Evolutionary conservation across 1,140 invertebrate genomes (phyloP), one percentile per base, ranked within the genome.

Genomic region (Akabosia matsudoensis): DNA sequence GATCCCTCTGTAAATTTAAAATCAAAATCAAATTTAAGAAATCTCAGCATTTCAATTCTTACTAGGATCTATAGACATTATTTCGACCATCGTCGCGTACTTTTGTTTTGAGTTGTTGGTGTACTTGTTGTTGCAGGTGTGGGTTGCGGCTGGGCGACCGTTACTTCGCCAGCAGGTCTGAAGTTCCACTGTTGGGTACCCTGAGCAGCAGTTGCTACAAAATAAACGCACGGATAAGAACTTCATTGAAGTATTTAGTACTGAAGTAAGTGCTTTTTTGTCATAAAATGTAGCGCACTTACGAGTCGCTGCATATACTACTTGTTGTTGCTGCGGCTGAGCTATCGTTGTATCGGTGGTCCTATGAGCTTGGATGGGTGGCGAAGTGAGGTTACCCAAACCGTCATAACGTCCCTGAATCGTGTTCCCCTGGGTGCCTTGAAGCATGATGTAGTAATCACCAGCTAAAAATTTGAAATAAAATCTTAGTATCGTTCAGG

Each of bases 401-500:
- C 51, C 34, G 45, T 77, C 76, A 34, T 77, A 77, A 51, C 76
- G 70, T 73, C 67, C 70, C 28, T 34, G 28, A 54, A 52, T 56
- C 31, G 76, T 71, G 54, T 73, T 64, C 70, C 70, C 70, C 30
- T 77, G 76, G 76, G 71, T 70, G 30, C 70, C 72, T 67, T 77
- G 76, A 37, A 77, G 72, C 76, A 77, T 77, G 37, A 77, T 77
- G 71, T 77, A 77, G 33, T 77, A 77, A 74, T 77, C 76, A 73
- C 76, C 76, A 26, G 31, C 75, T 56, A 33, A 26, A 1, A 28
- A 52, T 28, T 31, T 37, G 71, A 10, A 37, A 14, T 45, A 4
- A 56, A 56, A 3, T n/a, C 13, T 56, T 56, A 56, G 22, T 16
- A 56, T 56, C 54, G 24, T 10, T 56, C 22, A 16, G n/a, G 54